A percentile compares a stretch with the other conserved stretches of the same genome.
phyloP scores from a whole-genome alignment of 2,797 vertebrate species.

The Spatula clypeata region DNA sequence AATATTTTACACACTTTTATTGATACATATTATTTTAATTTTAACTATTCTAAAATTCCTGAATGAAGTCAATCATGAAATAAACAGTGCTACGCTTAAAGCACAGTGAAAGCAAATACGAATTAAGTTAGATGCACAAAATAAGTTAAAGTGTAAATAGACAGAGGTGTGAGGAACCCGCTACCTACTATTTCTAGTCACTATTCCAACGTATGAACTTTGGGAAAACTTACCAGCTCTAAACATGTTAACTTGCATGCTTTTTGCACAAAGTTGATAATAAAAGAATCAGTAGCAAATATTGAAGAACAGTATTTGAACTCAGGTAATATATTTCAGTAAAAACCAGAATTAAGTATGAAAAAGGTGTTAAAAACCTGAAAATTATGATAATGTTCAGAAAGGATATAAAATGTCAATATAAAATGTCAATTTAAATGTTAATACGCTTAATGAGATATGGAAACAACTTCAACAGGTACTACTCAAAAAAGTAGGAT shows the following conservation, averaged over 20 bases:
- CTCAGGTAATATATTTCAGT: neutral
- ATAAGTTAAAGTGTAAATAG: neutral
- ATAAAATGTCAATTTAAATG: neutral
- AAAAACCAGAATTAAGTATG: neutral
- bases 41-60: neutral
- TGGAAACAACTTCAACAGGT: neutral
- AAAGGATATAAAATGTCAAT: neutral
- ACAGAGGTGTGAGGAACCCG: neutral
- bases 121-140: neutral
- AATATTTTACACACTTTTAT: neutral
- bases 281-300: neutral
- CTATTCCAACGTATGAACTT: neutral
- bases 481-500: neutral
- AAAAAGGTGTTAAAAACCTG: neutral
- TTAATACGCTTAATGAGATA: neutral
- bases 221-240: neutral
- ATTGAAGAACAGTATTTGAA: neutral
- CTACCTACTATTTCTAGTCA: neutral
- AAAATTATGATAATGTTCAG: neutral
- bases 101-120: neutral
- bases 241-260: neutral
- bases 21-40: neutral
- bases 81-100: neutral
- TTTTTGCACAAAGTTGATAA: neutral
- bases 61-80: neutral